phyloP scores from a whole-genome alignment of 2,113 vertebrate genomes.

The Elachura formosa region DNA sequence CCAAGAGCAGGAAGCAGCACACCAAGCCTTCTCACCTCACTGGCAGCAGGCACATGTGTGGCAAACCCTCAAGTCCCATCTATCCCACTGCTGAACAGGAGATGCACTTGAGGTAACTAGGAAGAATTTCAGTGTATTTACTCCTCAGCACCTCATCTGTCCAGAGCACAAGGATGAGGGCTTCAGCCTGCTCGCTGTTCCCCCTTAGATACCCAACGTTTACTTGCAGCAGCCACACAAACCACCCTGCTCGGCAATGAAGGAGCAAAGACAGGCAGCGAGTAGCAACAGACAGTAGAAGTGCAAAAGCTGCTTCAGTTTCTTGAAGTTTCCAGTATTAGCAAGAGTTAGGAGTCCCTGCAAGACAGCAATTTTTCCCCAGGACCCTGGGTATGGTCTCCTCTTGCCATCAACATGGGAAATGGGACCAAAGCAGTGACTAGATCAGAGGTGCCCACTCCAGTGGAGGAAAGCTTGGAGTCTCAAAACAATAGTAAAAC shows the following conservation, averaged over 20 bases:
- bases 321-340: neutral
- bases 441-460: neutral
- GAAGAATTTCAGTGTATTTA: neutral
- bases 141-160: neutral
- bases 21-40: neutral
- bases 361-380: neutral
- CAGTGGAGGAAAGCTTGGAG: neutral
- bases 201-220: neutral
- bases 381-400: neutral
- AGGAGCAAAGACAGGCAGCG: neutral
- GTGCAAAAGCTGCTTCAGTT: neutral
- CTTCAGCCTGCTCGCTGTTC: neutral
- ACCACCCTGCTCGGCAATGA: neutral
- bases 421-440: neutral
- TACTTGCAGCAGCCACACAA: neutral
- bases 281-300: neutral
- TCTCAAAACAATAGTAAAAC: neutral
- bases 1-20: neutral
- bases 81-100: neutral
- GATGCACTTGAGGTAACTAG: neutral
- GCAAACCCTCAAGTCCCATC: neutral
- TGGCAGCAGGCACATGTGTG: neutral
- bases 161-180: neutral
- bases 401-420: neutral
- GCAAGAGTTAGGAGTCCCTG: neutral